phyloP scores from a whole-genome alignment of 2,797 vertebrate species.

The Coregonus ussuriensis region DNA sequence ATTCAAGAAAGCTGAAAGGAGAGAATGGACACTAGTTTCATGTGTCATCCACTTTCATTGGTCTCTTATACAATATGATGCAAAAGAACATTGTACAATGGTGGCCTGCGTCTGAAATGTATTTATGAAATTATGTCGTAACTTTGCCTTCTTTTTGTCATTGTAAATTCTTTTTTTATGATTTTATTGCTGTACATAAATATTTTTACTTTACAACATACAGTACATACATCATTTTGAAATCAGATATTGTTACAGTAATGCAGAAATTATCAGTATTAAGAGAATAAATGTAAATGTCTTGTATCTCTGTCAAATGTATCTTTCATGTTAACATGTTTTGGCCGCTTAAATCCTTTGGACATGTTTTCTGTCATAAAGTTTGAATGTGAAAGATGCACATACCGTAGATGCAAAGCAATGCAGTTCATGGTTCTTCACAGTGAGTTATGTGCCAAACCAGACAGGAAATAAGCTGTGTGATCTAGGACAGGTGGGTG shows the following conservation, averaged over 20 bases:
- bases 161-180: not conserved
- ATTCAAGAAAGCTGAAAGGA: constrained; percentile 24
- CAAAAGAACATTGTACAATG: not conserved
- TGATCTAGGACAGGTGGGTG: not conserved
- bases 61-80: constrained; percentile 8
- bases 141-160: not conserved
- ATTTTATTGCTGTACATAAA: not conserved
- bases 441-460: not conserved
- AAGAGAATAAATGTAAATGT: constrained; percentile 1
- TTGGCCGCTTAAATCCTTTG: not conserved
- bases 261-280: not conserved
- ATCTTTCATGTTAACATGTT: no score
- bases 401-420: not conserved
- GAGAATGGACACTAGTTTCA: not conserved
- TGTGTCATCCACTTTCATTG: not conserved
- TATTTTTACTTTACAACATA: not conserved
- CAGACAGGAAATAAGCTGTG: not conserved
- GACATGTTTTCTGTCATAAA: not conserved
- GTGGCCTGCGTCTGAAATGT: not conserved
- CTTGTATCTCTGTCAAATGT: not conserved
- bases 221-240: not conserved
- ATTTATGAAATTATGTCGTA: constrained; percentile 9
- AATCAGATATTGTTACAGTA: not conserved
- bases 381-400: not conserved
- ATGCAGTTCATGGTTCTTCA: not conserved